Evolutionary conservation across 64 coral and sea anemone species (phyloP).

Genomic region (Stylophora pistillata): DNA sequence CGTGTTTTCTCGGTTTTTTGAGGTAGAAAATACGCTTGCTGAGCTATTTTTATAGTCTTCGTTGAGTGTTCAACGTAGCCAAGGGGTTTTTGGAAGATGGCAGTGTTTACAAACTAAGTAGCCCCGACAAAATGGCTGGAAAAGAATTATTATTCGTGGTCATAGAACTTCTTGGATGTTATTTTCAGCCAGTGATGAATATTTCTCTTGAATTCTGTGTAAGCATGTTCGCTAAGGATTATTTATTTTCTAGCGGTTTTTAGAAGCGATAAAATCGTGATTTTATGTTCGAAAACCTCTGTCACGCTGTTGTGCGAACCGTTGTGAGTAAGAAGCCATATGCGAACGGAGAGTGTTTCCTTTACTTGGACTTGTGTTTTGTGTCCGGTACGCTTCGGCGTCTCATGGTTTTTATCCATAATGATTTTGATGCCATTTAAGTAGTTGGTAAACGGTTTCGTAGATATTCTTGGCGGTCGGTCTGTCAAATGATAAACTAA

Average conservation of each 20-base stretch:
- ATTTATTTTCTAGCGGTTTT: conserved; percentile 76
- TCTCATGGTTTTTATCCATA: conserved; percentile 10
- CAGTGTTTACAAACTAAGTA: conserved; percentile 88
- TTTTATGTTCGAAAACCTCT: conserved; percentile 69
- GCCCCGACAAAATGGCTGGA: conserved; percentile 95
- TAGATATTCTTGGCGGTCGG: not conserved
- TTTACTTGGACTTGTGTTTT: conserved; percentile 33
- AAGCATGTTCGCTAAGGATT: conserved; percentile 22
- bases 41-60: conserved; percentile 22
- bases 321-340: conserved; percentile 39
- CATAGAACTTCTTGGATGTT: conserved; percentile 56
- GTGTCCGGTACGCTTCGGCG: conserved; percentile 3
- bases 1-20: conserved; percentile 61
- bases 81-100: conserved; percentile 36
- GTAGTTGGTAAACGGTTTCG: conserved; percentile 10
- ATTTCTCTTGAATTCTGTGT: conserved; percentile 43
- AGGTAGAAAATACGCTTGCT: conserved; percentile 58
- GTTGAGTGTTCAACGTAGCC: conserved; percentile 59
- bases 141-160: conserved; percentile 82
- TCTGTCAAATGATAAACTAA: conserved; percentile 26
- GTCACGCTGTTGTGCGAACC: conserved; percentile 67
- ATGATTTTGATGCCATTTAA: conserved; percentile 23
- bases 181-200: conserved; percentile 34
- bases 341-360: conserved; percentile 1
- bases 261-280: conserved; percentile 77